Evolutionary conservation across 2,888 invertebrate genomes (phyloP), one percentile per base, ranked within the genome.

Genomic region (Polymixis flavicincta): DNA sequence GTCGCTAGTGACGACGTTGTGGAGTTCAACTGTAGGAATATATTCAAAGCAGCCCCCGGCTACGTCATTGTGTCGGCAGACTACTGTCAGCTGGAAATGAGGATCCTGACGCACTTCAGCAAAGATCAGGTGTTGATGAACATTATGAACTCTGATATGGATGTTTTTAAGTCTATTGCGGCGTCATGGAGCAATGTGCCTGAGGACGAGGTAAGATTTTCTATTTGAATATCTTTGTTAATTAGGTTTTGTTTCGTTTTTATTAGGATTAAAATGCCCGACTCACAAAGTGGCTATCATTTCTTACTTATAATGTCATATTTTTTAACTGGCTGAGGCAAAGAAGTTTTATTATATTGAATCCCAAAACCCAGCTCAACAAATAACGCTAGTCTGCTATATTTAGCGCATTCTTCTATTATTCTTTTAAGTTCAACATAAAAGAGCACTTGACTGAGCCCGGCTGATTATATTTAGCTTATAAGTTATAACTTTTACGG

Each of bases 11-110:
- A 90, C 64, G 94, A 93, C 66, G 89, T 92, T 22, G 92, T 94
- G 87, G 96, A 97, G 85, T 97, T 98, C 88, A 98, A 97, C 91
- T 97, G 97, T 81, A 97, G 98, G 71, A 97, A 97, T 86, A 97
- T 97, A n/a, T 98, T 98, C 92, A 94, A 96, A 80, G 97, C 98
- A 0, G 89, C 93, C 2, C 89, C 93, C 54, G 97, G 97, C 0
- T 97, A 95, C 81, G 94, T 98, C 64, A 95, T 99, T 72, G 93
- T 99, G 64, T 98, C 99, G 0, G 99, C 99, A 0, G 99, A 99
- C 96, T 99, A 99, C 95, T 99, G 99, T 88, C 99, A 99, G 94
- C 93, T 99, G 79, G 99, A 99, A 95, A 97, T 99, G 93, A 97
- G 99, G 86, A 97, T 99, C 77, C 95, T 99, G 87, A 98, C 99